These are phyloP conservation scores for Macrotus californicus DNA, from an alignment of 2,113 vertebrate species.

Conservation along the genomic window DNA sequence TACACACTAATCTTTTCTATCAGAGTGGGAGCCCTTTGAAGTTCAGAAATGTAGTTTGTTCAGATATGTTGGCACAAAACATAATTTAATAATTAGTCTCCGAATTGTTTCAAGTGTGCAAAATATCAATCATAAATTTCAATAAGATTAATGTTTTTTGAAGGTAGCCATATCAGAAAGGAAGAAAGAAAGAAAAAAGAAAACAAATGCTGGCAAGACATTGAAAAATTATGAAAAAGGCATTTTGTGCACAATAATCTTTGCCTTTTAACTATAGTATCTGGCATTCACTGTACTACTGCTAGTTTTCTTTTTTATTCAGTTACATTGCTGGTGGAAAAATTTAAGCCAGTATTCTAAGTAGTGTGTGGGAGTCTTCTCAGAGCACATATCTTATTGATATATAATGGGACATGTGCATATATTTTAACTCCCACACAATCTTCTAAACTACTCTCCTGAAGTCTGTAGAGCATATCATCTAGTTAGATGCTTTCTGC, in stretches of 20 bases:
- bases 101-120: background rate
- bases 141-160: background rate
- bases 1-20: background rate
- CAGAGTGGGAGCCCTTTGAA: background rate
- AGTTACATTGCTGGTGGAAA: constrained; percentile 52
- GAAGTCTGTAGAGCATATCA: constrained; percentile 24
- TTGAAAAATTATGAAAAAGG: constrained; percentile 46
- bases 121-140: background rate
- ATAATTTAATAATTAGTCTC: background rate
- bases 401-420: constrained; percentile 51
- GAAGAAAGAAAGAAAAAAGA: background rate
- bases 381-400: constrained; percentile 56
- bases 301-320: constrained; percentile 23
- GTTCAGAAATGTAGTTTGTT: background rate
- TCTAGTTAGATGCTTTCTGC: background rate
- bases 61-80: background rate
- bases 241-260: constrained; percentile 1
- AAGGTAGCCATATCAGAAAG: background rate
- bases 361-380: constrained; percentile 53
- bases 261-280: constrained; percentile 44
- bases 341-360: constrained; percentile 57
- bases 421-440: constrained; percentile 57
- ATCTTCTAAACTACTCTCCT: constrained; percentile 48
- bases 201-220: background rate
- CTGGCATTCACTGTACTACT: constrained; percentile 35